Evolutionary conservation across 2,797 vertebrate genomes (phyloP).

Genomic region (Gadopsis marmoratus): DNA sequence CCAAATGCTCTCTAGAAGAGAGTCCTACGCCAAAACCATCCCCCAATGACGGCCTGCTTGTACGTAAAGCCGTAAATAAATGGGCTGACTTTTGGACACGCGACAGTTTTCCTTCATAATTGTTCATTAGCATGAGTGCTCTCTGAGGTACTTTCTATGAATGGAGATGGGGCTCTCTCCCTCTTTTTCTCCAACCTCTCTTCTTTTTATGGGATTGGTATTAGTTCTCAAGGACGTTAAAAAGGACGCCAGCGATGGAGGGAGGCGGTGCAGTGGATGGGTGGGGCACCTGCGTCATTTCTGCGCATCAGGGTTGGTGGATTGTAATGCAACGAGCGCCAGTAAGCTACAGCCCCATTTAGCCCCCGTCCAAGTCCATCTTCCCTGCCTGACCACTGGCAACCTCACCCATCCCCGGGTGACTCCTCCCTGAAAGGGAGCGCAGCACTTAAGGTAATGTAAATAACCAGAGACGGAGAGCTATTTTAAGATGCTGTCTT

Average conservation of each 20-base stretch:
- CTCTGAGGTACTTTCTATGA: slow-evolving; percentile 77
- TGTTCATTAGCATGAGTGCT: slow-evolving; percentile 88
- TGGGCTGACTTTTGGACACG: slow-evolving; percentile 80
- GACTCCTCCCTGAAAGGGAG: slow-evolving; percentile 68
- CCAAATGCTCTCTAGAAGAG: slow-evolving; percentile 55
- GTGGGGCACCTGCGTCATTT: slow-evolving; percentile 75
- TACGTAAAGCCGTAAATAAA: slow-evolving; percentile 68
- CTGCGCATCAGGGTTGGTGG: slow-evolving; percentile 43
- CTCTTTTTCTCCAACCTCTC: slow-evolving; percentile 44
- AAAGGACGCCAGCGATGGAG: slow-evolving; percentile 68
- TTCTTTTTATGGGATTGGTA: slow-evolving; percentile 83
- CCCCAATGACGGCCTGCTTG: slow-evolving; percentile 24
- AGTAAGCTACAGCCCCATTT: slow-evolving; percentile 45
- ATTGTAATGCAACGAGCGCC: slow-evolving; percentile 51
- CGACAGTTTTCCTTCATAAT: slow-evolving; percentile 76
- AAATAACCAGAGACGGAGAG: slow-evolving; percentile 74
- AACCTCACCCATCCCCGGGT: slow-evolving; percentile 56
- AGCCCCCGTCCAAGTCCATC: slow-evolving; percentile 53
- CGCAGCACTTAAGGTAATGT: slow-evolving; percentile 84
- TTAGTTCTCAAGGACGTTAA: slow-evolving; percentile 80
- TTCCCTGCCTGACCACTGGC: slow-evolving; percentile 51
- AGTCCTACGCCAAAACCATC: slow-evolving; percentile 30
- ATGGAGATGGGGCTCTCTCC: slow-evolving; percentile 69
- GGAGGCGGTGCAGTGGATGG: slow-evolving; percentile 56
- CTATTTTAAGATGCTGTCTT: slow-evolving; percentile 85